Evolutionary conservation across 2,113 vertebrate species (phyloP).

Genomic region (Lathamus discolor): DNA sequence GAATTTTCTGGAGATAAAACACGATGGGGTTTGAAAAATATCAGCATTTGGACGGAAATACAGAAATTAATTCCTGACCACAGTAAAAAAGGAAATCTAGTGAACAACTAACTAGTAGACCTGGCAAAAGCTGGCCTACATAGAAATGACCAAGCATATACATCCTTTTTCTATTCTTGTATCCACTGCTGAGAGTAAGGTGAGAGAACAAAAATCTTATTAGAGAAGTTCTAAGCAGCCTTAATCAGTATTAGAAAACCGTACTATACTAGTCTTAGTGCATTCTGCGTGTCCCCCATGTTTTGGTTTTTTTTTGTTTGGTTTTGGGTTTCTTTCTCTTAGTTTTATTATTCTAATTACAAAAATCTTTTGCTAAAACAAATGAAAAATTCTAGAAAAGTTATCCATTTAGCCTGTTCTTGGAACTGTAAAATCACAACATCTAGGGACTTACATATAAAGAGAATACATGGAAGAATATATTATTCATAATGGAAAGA

Average conservation of each 20-base stretch:
- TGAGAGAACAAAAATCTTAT: neutral
- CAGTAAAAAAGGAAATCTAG: neutral
- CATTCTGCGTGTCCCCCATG: rapidly evolving
- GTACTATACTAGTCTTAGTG: neutral
- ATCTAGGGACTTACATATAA: neutral
- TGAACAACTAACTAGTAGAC: neutral
- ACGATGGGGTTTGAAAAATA: neutral
- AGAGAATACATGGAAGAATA: neutral
- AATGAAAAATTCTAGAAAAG: neutral
- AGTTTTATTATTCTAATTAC: neutral
- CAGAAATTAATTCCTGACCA: neutral
- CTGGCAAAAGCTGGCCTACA: neutral
- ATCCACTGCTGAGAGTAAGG: neutral
- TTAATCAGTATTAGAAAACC: neutral
- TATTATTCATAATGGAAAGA: neutral
- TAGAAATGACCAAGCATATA: neutral
- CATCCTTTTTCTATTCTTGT: neutral
- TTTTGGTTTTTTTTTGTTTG: neutral
- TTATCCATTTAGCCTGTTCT: neutral
- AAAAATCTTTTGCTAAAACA: neutral
- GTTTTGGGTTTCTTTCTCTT: too few species aligned
- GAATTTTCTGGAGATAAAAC: neutral
- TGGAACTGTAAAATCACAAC: neutral
- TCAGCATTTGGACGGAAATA: neutral
- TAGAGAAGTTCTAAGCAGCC: neutral